A percentile compares a stretch with the other conserved stretches of the same genome.
Conservation (phyloP, 2,113 vertebrate species). For the Rhinoderma darwinii region DNA sequence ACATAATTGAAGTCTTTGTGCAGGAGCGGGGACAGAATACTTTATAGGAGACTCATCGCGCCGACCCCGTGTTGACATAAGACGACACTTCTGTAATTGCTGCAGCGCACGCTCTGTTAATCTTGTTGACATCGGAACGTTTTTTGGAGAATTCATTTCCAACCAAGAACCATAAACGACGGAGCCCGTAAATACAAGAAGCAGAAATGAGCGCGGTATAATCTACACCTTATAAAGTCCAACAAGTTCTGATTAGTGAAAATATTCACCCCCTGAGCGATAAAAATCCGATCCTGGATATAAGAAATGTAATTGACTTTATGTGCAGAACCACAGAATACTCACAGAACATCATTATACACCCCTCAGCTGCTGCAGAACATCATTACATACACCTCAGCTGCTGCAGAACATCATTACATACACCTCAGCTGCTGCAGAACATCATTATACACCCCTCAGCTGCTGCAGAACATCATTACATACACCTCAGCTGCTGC, state of each 20-base stretch:
- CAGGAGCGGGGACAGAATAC: conserved; percentile 69
- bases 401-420: neutral
- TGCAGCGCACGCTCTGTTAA: conserved; percentile 70
- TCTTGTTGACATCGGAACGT: conserved; percentile 73
- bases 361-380: neutral
- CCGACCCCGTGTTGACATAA: conserved; percentile 75
- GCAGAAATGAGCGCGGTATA: conserved; percentile 77
- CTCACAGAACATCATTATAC: neutral
- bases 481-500: neutral
- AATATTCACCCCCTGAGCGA: conserved; percentile 32
- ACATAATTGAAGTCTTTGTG: conserved; percentile 70
- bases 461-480: too few relatives aligned
- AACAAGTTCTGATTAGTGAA: conserved; percentile 74
- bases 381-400: neutral
- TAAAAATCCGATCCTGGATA: neutral
- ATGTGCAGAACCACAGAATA: neutral
- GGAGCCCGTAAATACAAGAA: conserved; percentile 75
- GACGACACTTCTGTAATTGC: conserved; percentile 75
- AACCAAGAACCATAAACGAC: conserved; percentile 70
- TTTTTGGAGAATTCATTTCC: conserved; percentile 65
- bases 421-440: neutral
- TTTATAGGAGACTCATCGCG: conserved; percentile 78
- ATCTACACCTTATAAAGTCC: conserved; percentile 79
- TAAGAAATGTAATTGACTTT: neutral
- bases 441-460: neutral